Base-by-base conservation (phyloP, 2,888 invertebrate genomes). In the Ennomos quercinarius region DNA sequence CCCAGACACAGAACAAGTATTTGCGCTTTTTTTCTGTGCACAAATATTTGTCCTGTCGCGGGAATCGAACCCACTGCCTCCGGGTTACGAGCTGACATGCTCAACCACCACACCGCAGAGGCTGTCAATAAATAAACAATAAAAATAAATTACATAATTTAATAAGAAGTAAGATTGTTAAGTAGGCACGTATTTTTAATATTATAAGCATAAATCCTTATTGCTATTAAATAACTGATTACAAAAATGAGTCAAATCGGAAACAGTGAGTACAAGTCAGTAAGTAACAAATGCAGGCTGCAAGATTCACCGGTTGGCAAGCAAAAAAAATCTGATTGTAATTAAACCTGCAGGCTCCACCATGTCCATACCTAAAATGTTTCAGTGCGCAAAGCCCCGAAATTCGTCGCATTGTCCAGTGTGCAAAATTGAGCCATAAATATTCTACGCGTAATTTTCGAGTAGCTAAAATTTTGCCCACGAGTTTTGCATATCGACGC, bases 381-480 rank as follows among this genome's bases (percentile, higher is more conserved):
- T 78, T 61, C 50, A 77, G 71, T 61, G 74, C 69, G 67, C 73
- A 62, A 77, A 65, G 76, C 78, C 76, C 78, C 71, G 71, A 82
- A 83, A 87, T 83, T 80, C 82, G 63, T 74, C 59, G 84, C 84
- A 86, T 88, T 84, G 84, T 83, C 64, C 73, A 57, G 67, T 70
- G 70, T 57, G 68, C 71, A 75, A 84, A 89, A 91, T 91, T 90
- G 85, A 91, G 89, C 84, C 82, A 89, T 91, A 90, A 91, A 90
- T 90, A 86, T 86, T 78, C 83, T 83, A 87, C 83, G 78, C 76
- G 80, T 82, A 87, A 87, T 86, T 88, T 88, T 77, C 81, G 82
- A 82, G 85, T 74, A 62, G 60, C 62, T 57, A 61, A 67, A 62
- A 65, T 65, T 67, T 63, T 73, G 75, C 53, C 73, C 77, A 50